Conservation (phyloP, 1,140 invertebrate genomes). For the Tenebrio molitor region DNA sequence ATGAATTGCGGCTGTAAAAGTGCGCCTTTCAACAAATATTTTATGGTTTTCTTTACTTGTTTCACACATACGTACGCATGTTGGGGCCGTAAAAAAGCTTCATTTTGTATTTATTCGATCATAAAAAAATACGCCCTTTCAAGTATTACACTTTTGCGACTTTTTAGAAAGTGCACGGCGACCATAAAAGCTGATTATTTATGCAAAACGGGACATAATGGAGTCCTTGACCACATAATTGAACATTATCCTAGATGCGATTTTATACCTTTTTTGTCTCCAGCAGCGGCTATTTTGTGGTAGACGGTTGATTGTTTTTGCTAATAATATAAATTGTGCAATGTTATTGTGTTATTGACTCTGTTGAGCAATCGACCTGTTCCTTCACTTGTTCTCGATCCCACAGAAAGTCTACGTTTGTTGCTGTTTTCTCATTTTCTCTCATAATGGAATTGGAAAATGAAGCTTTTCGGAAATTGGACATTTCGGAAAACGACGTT, state of each 20-base stretch:
- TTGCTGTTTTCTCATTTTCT: no score
- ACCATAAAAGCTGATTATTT: neutral
- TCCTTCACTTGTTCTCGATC: no score
- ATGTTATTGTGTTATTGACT: slow-evolving; percentile 11
- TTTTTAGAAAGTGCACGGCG: slow-evolving; percentile 4
- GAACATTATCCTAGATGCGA: neutral
- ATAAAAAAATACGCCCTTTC: neutral
- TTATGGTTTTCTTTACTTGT: slow-evolving; percentile 21
- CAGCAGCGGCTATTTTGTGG: neutral
- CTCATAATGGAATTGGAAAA: no score
- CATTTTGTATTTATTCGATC: slow-evolving; percentile 9
- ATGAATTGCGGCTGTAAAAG: neutral
- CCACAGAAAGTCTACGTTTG: no score
- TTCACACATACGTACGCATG: slow-evolving; percentile 2
- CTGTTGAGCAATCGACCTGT: neutral
- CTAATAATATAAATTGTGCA: slow-evolving; percentile 3
- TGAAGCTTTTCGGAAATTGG: no score
- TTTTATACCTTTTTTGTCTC: slow-evolving; percentile 16
- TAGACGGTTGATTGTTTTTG: slow-evolving; percentile 20
- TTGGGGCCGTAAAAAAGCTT: neutral
- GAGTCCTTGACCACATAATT: slow-evolving; percentile 24
- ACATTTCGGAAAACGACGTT: no score
- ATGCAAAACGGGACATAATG: slow-evolving; percentile 1
- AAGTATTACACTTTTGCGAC: no score
- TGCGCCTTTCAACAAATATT: slow-evolving; percentile 9